Evolutionary conservation across 2,113 vertebrate species (phyloP).

Genomic region (Epinephelus fuscoguttatus): DNA sequence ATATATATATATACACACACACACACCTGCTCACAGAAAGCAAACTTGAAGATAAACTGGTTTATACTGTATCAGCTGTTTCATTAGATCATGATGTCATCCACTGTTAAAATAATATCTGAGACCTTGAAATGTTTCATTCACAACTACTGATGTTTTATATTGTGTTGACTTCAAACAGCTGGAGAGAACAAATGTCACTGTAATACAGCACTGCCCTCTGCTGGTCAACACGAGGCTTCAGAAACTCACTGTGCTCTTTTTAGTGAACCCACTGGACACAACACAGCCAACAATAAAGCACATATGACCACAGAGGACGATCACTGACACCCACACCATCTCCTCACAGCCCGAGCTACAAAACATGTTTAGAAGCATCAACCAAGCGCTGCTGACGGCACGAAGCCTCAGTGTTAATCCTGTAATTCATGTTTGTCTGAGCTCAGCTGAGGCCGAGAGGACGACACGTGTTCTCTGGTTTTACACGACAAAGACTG

Average conservation of each 20-base stretch:
- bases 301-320: slow-evolving; percentile 9
- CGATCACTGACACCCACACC: not conserved
- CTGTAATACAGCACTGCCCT: slow-evolving; percentile 59
- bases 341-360: not conserved
- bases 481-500: not conserved
- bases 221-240: slow-evolving; percentile 54
- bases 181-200: slow-evolving; percentile 8
- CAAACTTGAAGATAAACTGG: slow-evolving; percentile 56
- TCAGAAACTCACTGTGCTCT: slow-evolving; percentile 5
- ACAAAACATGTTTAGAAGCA: slow-evolving; percentile 23
- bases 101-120: slow-evolving; percentile 40
- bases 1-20: too few relatives aligned
- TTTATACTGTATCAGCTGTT: slow-evolving; percentile 24
- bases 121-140: slow-evolving; percentile 40
- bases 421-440: slow-evolving; percentile 24
- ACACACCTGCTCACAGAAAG: slow-evolving; percentile 4
- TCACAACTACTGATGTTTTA: slow-evolving; percentile 58
- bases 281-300: slow-evolving; percentile 35
- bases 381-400: slow-evolving; percentile 7
- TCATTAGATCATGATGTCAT: slow-evolving; percentile 23
- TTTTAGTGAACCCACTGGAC: slow-evolving; percentile 1
- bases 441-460: too few relatives aligned
- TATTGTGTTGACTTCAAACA: slow-evolving; percentile 1
- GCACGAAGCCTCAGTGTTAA: not conserved
- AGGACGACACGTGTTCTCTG: not conserved